phyloP scores from a whole-genome alignment of 1,140 invertebrate species.

The Aphidius gifuensis region DNA sequence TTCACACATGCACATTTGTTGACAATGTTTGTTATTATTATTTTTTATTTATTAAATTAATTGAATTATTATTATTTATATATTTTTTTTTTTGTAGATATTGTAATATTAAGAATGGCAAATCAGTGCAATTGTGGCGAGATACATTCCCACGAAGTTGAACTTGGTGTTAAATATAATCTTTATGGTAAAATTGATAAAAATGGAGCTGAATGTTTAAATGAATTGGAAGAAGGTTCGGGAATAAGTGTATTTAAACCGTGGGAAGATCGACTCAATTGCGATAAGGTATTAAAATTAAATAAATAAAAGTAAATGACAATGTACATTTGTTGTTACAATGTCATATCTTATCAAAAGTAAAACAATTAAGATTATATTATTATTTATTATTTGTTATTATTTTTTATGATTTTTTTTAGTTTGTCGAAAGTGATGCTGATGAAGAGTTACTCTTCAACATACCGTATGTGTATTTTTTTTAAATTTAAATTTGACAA shows the following conservation, averaged over 20 bases:
- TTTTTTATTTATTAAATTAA: no score
- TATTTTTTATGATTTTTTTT: slow-evolving; percentile 37
- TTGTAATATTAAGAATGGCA: slow-evolving; percentile 28
- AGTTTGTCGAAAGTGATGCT: slow-evolving; percentile 93
- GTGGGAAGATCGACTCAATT: slow-evolving; percentile 82
- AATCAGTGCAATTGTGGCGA: slow-evolving; percentile 38
- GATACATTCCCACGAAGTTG: slow-evolving; percentile 43
- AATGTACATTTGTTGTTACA: slow-evolving; percentile 15
- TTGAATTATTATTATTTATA: no score
- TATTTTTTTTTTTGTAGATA: no score
- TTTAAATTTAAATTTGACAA: slow-evolving; percentile 2
- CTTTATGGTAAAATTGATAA: slow-evolving; percentile 87
- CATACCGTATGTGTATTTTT: slow-evolving; percentile 70
- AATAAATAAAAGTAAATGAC: background rate
- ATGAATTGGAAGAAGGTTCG: slow-evolving; percentile 80
- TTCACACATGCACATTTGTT: no score
- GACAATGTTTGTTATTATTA: no score
- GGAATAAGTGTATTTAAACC: slow-evolving; percentile 88
- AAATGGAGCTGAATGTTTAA: slow-evolving; percentile 86
- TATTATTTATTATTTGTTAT: slow-evolving; percentile 16
- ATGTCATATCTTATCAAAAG: background rate
- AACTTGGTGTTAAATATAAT: slow-evolving; percentile 83
- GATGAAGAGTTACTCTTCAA: slow-evolving; percentile 94
- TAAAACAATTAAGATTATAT: background rate
- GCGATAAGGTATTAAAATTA: slow-evolving; percentile 60